Conservation (phyloP, 1,140 invertebrate species). For the Drosophila setifemur region DNA sequence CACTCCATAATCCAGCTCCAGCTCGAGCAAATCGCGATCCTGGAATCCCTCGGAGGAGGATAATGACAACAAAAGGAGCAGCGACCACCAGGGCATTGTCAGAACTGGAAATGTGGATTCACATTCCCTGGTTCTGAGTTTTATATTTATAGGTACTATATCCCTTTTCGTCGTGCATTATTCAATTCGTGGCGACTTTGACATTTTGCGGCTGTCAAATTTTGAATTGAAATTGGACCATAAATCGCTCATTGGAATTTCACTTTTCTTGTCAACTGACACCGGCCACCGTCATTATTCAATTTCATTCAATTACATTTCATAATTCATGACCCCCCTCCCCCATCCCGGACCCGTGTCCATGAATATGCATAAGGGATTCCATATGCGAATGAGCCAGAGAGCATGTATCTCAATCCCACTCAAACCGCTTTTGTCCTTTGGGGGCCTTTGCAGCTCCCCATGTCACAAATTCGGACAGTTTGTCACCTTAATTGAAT, state of each 20-base stretch:
- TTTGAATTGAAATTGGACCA: constrained; percentile 50
- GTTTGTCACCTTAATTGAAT: constrained; percentile 79
- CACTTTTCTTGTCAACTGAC: constrained; percentile 73
- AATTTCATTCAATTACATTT: constrained; percentile 78
- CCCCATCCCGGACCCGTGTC: constrained; percentile 14
- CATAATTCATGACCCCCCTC: constrained; percentile 64
- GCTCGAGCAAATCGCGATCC: neutral
- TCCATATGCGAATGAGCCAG: constrained; percentile 17
- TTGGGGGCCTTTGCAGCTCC: constrained; percentile 43
- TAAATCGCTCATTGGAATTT: constrained; percentile 72
- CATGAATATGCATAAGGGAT: constrained; percentile 64
- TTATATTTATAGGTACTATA: constrained; percentile 13
- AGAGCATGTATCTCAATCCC: constrained; percentile 26
- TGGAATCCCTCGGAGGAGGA: neutral
- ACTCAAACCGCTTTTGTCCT: constrained; percentile 19
- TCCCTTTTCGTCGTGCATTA: constrained; percentile 18
- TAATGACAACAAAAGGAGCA: constrained; percentile 7
- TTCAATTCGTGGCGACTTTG: constrained; percentile 40
- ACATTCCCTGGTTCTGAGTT: neutral
- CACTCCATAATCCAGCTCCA: neutral
- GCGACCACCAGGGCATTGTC: no score
- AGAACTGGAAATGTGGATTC: no score
- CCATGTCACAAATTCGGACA: constrained; percentile 74
- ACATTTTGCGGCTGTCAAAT: constrained; percentile 62
- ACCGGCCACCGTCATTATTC: constrained; percentile 64